These are phyloP conservation scores for Drosophila putrida DNA, from an alignment of 2,888 invertebrate genomes.

Conservation along the genomic window DNA sequence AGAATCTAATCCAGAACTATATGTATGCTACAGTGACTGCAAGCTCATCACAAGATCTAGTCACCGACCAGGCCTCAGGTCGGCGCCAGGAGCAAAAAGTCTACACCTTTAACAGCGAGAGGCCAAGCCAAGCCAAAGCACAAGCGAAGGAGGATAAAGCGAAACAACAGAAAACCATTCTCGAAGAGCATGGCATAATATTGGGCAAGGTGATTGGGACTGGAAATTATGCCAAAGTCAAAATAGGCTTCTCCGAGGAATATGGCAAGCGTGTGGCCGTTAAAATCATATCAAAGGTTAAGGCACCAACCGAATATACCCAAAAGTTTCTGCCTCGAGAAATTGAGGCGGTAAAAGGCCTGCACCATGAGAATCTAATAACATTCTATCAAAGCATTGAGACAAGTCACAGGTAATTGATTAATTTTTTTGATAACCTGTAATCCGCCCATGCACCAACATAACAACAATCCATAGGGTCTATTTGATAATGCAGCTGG, in stretches of 20 bases:
- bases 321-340: conserved; percentile 93
- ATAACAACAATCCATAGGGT: conserved; percentile 86
- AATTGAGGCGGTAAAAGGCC: conserved; percentile 93
- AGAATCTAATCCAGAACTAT: neutral
- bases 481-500: conserved; percentile 94
- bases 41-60: conserved; percentile 69
- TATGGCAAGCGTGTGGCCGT: conserved; percentile 92
- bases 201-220: conserved; percentile 91
- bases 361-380: conserved; percentile 92
- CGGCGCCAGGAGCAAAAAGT: conserved; percentile 70
- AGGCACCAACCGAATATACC: conserved; percentile 92
- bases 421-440: neutral
- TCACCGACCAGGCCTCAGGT: conserved; percentile 62
- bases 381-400: conserved; percentile 93
- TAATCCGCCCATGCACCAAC: too few relatives aligned
- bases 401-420: conserved; percentile 90
- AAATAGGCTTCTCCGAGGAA: conserved; percentile 91
- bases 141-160: conserved; percentile 46
- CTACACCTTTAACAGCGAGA: conserved; percentile 59
- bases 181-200: conserved; percentile 91
- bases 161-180: conserved; percentile 87
- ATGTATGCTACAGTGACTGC: conserved; percentile 19
- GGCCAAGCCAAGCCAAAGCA: conserved; percentile 9
- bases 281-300: conserved; percentile 93
- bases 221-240: conserved; percentile 94